phyloP scores from a whole-genome alignment of 2,113 vertebrate species.

The Antigone vipio region DNA sequence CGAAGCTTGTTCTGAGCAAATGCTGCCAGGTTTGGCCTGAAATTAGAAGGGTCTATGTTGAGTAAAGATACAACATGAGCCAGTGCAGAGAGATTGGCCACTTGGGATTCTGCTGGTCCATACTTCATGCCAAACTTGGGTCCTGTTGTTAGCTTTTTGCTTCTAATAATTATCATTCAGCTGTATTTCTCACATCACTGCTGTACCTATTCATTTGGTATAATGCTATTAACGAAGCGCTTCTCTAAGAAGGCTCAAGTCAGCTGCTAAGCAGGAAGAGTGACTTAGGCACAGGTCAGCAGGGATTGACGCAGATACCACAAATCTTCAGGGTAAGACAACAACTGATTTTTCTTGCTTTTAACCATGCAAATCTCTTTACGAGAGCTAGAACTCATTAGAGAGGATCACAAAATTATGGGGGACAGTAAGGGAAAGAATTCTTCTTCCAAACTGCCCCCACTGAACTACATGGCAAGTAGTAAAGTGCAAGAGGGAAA shows the following conservation, averaged over 20 bases:
- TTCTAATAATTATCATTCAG: constrained; percentile 8
- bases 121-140: not conserved
- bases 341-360: not conserved
- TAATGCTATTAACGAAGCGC: not conserved
- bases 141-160: not conserved
- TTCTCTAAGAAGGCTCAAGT: not conserved
- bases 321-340: not conserved
- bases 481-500: not conserved
- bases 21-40: not conserved
- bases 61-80: not conserved
- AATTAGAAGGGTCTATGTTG: not conserved
- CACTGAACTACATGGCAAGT: not conserved
- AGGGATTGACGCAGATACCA: not conserved
- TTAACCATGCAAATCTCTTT: not conserved
- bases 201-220: not conserved
- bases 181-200: not conserved
- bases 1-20: not conserved
- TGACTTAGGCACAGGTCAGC: constrained; percentile 30
- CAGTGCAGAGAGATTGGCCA: not conserved
- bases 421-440: not conserved
- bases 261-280: constrained; percentile 22
- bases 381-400: not conserved
- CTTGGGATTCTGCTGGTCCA: not conserved
- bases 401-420: not conserved
- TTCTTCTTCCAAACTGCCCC: not conserved